Evolutionary conservation across 2,888 invertebrate species (phyloP).

Genomic region (Meta bourneti): DNA sequence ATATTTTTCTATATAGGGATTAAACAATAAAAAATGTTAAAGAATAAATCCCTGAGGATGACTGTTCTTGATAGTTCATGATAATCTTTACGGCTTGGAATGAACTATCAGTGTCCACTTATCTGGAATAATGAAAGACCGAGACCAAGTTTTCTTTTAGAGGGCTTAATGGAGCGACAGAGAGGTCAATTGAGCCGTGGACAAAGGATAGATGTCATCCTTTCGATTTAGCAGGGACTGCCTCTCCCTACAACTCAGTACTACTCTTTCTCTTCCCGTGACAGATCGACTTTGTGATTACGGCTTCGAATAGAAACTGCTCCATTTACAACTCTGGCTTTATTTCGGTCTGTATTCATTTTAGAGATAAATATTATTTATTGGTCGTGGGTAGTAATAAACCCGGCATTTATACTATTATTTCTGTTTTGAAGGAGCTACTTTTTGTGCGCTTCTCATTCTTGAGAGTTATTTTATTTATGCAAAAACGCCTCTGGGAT

Average conservation of each 20-base stretch:
- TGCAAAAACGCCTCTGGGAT: no score
- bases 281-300: background rate
- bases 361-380: no score
- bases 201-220: background rate
- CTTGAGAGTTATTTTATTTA: no score
- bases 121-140: background rate
- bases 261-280: background rate
- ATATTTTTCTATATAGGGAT: no score
- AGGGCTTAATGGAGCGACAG: background rate
- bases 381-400: no score
- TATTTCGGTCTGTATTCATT: background rate
- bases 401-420: no score
- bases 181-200: background rate
- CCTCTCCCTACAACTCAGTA: background rate
- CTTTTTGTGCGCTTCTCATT: no score
- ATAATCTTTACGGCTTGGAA: background rate
- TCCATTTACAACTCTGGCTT: background rate
- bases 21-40: background rate
- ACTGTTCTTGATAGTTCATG: background rate
- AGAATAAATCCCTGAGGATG: background rate
- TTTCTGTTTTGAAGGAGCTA: no score
- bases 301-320: background rate
- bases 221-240: background rate
- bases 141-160: background rate
- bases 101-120: background rate